Base-by-base conservation (phyloP, 2,888 invertebrate genomes). In the Eupithecia vulgata region DNA sequence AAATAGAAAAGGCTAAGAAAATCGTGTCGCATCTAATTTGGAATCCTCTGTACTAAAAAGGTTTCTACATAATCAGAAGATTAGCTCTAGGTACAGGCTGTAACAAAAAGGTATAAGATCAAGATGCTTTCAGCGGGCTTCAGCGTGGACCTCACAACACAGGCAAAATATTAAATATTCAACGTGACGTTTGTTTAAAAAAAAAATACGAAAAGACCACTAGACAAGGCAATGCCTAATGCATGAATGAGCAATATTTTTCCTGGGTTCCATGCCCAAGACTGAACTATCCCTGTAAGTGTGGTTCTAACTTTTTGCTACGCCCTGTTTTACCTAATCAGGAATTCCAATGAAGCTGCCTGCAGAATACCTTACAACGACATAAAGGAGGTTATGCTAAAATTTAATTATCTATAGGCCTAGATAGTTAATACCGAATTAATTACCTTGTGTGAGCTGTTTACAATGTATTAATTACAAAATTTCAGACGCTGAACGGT, bases 401-500 rank as follows among this genome's bases (percentile, higher is more conserved):
- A 57, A 57, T 57, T 57, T 12, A 35, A 64, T 64, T 64, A 64
- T 12, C 59, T 62, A 37, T n/a, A 37, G n/a, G 62, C 57, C 57
- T 13, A 25, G 57, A 25, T 57, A 25, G 12, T 7, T 57, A 57
- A 57, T 57, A 57, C 25, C 21, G 25, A 25, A 57, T 57, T 57
- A 57, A 57, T 57, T 57, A 25, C 57, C 57, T 57, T 57, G 13
- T 57, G 57, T 57, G 57, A 21, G 57, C 34, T 69, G 48, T 59
- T 34, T 67, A 67, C 62, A 67, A 30, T 67, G 73, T 85, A 86
- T 89, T 88, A 87, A 88, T 86, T 85, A 84, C 85, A 82, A 88
- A 87, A 87, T 88, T 86, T 84, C 82, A 81, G 83, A 83, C 84
- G 77, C 78, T 79, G 80, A 81, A 81, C 82, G 79, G 80, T 84